phyloP scores from a whole-genome alignment of 2,888 invertebrate genomes.

The Odontocolon sp. region DNA sequence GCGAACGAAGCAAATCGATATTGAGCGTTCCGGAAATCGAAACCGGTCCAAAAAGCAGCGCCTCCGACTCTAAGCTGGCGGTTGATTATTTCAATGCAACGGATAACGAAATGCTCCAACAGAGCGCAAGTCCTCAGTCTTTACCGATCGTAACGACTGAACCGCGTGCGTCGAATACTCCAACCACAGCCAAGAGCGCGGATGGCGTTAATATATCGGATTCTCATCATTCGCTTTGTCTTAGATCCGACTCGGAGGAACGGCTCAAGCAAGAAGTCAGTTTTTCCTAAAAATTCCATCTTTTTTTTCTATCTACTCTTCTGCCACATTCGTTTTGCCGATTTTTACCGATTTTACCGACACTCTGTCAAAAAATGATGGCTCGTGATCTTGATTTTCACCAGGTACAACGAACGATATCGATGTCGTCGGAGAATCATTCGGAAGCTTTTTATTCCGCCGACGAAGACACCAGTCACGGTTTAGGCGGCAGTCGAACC shows the following conservation, averaged over 20 bases:
- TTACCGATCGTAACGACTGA: constrained; percentile 73
- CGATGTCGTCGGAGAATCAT: constrained; percentile 94
- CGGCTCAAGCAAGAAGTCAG: constrained; percentile 83
- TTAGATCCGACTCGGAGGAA: constrained; percentile 84
- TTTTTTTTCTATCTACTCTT: too few species aligned
- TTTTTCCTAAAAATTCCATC: too few species aligned
- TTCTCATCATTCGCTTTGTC: constrained; percentile 86
- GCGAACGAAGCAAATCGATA: constrained; percentile 81
- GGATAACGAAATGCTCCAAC: constrained; percentile 72
- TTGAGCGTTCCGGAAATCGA: constrained; percentile 82
- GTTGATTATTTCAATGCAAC: constrained; percentile 86
- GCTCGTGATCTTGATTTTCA: not conserved
- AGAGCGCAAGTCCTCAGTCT: constrained; percentile 74
- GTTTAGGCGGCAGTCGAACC: constrained; percentile 84
- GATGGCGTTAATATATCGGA: constrained; percentile 84
- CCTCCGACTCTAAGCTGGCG: constrained; percentile 92
- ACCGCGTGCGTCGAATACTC: constrained; percentile 71
- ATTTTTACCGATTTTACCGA: not conserved
- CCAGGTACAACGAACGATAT: constrained; percentile 90
- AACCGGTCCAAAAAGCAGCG: constrained; percentile 88
- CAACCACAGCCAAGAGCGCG: constrained; percentile 81
- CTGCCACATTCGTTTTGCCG: too few species aligned
- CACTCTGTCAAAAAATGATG: not conserved
- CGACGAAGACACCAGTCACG: constrained; percentile 90
- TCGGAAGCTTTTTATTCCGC: constrained; percentile 97